Conservation (phyloP, 2,888 invertebrate species). For the Nomada lathburiana region DNA sequence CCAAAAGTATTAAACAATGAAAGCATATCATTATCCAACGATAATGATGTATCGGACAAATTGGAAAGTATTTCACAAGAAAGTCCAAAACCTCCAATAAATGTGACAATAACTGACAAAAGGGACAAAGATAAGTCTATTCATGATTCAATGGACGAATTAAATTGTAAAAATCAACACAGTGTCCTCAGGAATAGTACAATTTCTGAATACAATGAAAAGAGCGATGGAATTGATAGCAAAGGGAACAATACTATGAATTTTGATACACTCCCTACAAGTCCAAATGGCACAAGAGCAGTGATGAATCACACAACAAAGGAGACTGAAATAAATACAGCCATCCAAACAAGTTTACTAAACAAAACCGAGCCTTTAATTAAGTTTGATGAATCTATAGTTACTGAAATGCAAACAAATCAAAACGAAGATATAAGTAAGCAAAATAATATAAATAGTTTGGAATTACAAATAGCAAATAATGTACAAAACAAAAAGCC, state of each 20-base stretch:
- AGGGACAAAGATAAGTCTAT: slow-evolving; percentile 67
- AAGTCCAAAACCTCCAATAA: slow-evolving; percentile 78
- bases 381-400: slow-evolving; percentile 78
- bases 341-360: slow-evolving; percentile 71
- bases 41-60: slow-evolving; percentile 77
- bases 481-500: slow-evolving; percentile 79
- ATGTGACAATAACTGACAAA: slow-evolving; percentile 81
- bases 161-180: slow-evolving; percentile 56
- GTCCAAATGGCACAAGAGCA: slow-evolving; percentile 68
- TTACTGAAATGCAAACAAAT: slow-evolving; percentile 70
- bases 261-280: slow-evolving; percentile 65
- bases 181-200: slow-evolving; percentile 73
- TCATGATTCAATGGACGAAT: slow-evolving; percentile 52
- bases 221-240: slow-evolving; percentile 66
- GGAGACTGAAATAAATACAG: slow-evolving; percentile 70
- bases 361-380: slow-evolving; percentile 77
- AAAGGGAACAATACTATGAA: slow-evolving; percentile 74
- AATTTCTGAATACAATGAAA: slow-evolving; percentile 58
- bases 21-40: slow-evolving; percentile 72
- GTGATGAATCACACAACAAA: slow-evolving; percentile 65
- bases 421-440: slow-evolving; percentile 77
- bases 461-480: slow-evolving; percentile 77
- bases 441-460: slow-evolving; percentile 75
- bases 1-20: slow-evolving; percentile 79
- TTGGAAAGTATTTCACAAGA: slow-evolving; percentile 75